Evolutionary conservation across 2,888 invertebrate species (phyloP).

Genomic region (Erpobdella octoculata): DNA sequence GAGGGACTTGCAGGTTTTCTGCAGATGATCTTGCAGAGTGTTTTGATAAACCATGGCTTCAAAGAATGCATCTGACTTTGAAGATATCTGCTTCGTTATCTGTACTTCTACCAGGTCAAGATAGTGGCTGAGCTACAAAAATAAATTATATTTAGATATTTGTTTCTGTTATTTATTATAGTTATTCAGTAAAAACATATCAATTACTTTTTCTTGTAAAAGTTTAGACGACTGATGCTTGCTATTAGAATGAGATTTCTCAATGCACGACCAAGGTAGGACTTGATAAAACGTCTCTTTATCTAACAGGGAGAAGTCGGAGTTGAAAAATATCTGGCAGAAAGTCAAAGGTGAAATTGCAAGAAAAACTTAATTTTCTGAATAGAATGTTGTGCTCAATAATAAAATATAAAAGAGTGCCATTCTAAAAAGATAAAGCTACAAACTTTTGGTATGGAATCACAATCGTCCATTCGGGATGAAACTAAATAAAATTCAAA

Average conservation of each 20-base stretch:
- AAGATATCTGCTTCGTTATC: slow-evolving; percentile 82
- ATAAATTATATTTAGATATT: background rate
- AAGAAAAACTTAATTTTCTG: background rate
- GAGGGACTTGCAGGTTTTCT: slow-evolving; percentile 17
- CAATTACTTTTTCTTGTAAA: slow-evolving; percentile 69
- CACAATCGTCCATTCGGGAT: slow-evolving; percentile 9
- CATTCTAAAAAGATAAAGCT: slow-evolving; percentile 23
- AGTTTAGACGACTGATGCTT: slow-evolving; percentile 55
- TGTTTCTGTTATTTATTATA: too few relatives aligned
- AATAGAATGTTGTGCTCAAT: background rate
- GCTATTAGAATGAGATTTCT: slow-evolving; percentile 28
- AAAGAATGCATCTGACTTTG: slow-evolving; percentile 92
- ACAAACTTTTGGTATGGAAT: slow-evolving; percentile 28
- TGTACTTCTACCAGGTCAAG: slow-evolving; percentile 88
- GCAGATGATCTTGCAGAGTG: slow-evolving; percentile 64
- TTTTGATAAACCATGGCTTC: slow-evolving; percentile 97
- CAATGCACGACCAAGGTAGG: slow-evolving; percentile 61
- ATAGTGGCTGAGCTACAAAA: slow-evolving; percentile 71
- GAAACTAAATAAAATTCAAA: background rate
- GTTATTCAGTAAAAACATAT: background rate
- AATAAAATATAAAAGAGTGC: background rate
- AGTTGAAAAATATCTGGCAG: slow-evolving; percentile 67
- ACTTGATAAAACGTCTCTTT: slow-evolving; percentile 74
- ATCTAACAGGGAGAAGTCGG: slow-evolving; percentile 70
- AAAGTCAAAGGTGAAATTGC: background rate